These are phyloP conservation scores for Ips nitidus DNA, from an alignment of 1,140 invertebrate genomes.

Conservation along the genomic window DNA sequence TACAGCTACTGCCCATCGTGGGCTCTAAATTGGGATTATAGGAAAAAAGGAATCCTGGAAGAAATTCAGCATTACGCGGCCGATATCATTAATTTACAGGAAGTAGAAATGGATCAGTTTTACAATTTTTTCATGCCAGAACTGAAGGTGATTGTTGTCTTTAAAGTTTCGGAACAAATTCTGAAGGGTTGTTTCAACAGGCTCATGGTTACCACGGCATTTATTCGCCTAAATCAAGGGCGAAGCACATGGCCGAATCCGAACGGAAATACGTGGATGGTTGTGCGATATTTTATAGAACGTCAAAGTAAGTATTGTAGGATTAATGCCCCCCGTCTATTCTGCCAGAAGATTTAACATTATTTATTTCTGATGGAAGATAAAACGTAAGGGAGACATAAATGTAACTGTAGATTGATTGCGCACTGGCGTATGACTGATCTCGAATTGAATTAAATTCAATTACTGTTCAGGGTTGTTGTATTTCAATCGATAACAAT, in stretches of 20 bases:
- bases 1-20: slow-evolving; percentile 97
- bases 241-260: slow-evolving; percentile 96
- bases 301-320: slow-evolving; percentile 78
- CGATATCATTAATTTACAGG: slow-evolving; percentile 97
- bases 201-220: slow-evolving; percentile 96
- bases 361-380: not conserved
- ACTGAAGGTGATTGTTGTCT: slow-evolving; percentile 61
- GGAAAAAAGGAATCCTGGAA: slow-evolving; percentile 96
- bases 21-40: slow-evolving; percentile 97
- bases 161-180: not conserved
- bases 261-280: slow-evolving; percentile 98
- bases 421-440: no score
- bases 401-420: no score
- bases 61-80: slow-evolving; percentile 96
- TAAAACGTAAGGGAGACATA: not conserved
- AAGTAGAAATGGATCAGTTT: slow-evolving; percentile 99
- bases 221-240: slow-evolving; percentile 97
- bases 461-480: no score
- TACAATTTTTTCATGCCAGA: slow-evolving; percentile 96
- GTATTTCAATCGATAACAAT: no score
- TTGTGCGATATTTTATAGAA: slow-evolving; percentile 97
- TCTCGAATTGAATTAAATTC: no score
- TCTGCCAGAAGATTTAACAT: no score
- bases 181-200: slow-evolving; percentile 8
- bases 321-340: not conserved